Evolutionary conservation across 2,797 vertebrate genomes (phyloP), one percentile per base, ranked within the genome.

Genomic region (Gobio occitaniae): DNA sequence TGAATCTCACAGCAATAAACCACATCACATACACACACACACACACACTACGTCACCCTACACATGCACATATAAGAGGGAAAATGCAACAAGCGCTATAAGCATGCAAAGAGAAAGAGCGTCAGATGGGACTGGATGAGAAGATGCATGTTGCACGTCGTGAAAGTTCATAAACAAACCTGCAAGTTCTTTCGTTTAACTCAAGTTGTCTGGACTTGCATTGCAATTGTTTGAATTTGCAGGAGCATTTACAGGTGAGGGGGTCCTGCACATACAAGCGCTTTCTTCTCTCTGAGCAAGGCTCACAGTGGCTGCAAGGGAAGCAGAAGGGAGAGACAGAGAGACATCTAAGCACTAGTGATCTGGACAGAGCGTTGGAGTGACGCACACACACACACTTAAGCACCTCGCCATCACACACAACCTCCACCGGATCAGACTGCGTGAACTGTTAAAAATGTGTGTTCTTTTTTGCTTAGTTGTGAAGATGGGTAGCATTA

Each of bases 101-200:
- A 93, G 91, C 95, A 95, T 96, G 95, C 93, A 54, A 88, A 89
- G 63, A 65, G 13, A 32, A 8, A 69, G 52, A 82, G 17, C 44
- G 61, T 83, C 9, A 75, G 41, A 65, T 63, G 32, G 17, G 36
- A 38, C 47, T 32, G 15, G 75, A 78, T 70, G 38, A 78, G 38
- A 44, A 70, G 66, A 50, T 44, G 63, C 61, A 12, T 74, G 71
- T 74, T 78, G 82, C 75, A 48, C 38, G 5, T 91, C 36, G 36
- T 86, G 90, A 93, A 93, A 93, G 91, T 84, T 88, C 86, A 87
- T 92, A 87, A 96, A 99, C 97, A 97, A 98, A 99, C 97, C 97
- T 99, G 97, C 97, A 98, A 96, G 96, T 97, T 96, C 96, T 96
- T 95, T 98, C 96, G 96, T 98, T 99, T 98, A 99, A 97, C 95